Evolutionary conservation across 2,113 vertebrate species (phyloP), one percentile per base, ranked within the genome.

Genomic region (Rutilus rutilus): DNA sequence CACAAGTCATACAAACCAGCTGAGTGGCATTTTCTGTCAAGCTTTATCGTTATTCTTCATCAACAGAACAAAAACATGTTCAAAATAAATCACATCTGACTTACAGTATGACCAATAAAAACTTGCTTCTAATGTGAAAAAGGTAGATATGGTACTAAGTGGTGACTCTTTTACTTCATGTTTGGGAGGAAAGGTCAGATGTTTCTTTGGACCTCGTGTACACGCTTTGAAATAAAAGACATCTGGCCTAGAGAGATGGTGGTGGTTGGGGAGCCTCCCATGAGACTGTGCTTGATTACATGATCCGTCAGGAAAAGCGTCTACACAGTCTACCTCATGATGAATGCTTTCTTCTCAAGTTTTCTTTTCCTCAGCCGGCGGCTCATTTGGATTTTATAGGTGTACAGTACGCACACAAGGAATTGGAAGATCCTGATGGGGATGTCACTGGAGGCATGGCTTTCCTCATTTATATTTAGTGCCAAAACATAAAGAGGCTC

Each of bases 311-410:
- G 85, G 64, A 73, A 45, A 4, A 39, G n/a, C 73, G 74, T 67
- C 57, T 75, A 14, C 81, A 33, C 82, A 25, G 19, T 52, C 21
- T 73, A 64, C 57, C 23, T 88, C 73, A 62, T 76, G 78, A 84
- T 82, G 74, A 80, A 83, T 81, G 60, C 54, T 62, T 67, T 54
- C 83, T 50, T n/a, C 59, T 69, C 17, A 47, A 83, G 54, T 23
- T 80, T 86, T 77, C 60, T 85, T 62, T 25, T 60, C 33, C 47
- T 74, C 73, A 42, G 54, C 86, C 60, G 5, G 50, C 69, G 11
- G 27, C 84, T 88, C 75, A 83, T 87, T 89, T 73, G 59, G 52
- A 82, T 88, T 88, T 82, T 82, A 64, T 54, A 62, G 39, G 30
- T 85, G 74, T 82, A 83, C 79, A 84, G 6, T 30, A 64, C 65